Percentiles rank a stretch among this genome's conserved stretches.
phyloP scores from a whole-genome alignment of 2,888 invertebrate genomes.

The Aricia artaxerxes region DNA sequence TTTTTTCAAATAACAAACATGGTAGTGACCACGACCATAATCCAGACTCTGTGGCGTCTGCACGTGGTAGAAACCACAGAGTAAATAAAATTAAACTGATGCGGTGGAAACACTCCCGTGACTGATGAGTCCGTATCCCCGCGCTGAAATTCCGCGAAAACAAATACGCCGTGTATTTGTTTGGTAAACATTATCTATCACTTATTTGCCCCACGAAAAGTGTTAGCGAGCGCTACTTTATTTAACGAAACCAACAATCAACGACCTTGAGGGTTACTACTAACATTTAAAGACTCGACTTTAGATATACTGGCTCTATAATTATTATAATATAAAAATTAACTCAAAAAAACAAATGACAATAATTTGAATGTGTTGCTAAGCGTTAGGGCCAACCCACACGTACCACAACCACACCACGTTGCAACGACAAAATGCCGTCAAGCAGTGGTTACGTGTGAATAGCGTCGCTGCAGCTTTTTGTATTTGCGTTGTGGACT shows the following conservation, averaged over 20 bases:
- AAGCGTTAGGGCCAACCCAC: too few species aligned
- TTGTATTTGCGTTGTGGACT: too few species aligned
- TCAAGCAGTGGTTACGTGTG: too few species aligned
- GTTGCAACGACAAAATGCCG: too few species aligned
- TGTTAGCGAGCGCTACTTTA: neutral
- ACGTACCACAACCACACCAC: too few species aligned
- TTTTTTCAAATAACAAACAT: neutral
- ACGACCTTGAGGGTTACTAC: neutral
- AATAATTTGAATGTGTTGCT: too few species aligned
- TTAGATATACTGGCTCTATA: too few species aligned
- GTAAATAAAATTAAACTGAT: neutral
- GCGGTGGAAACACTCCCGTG: neutral
- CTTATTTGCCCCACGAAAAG: conserved; percentile 16
- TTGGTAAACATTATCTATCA: conserved; percentile 28
- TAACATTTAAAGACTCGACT: too few species aligned
- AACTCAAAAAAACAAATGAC: too few species aligned
- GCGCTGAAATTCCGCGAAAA: conserved; percentile 23
- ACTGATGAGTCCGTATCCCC: conserved; percentile 16
- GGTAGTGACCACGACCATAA: neutral
- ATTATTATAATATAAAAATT: too few species aligned
- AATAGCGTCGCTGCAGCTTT: too few species aligned
- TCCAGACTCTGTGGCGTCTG: neutral
- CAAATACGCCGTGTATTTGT: conserved; percentile 25
- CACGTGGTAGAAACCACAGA: neutral
- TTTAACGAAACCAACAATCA: neutral